phyloP scores from a whole-genome alignment of 2,797 vertebrate genomes.

The Emys orbicularis region DNA sequence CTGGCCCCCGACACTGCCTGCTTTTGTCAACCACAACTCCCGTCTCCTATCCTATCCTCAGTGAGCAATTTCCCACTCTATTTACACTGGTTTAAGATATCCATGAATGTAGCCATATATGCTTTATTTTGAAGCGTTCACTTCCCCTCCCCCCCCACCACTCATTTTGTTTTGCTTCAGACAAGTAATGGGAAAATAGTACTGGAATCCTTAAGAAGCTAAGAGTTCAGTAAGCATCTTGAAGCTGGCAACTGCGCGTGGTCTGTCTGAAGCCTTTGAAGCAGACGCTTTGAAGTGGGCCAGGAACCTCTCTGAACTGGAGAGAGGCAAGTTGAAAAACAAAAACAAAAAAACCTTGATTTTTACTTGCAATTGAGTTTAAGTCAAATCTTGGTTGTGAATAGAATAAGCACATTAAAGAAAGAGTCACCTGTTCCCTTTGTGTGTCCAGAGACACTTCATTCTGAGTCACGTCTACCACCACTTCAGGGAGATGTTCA shows the following conservation, averaged over 20 bases:
- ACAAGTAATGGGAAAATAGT: neutral
- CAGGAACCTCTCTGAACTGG: slow-evolving; percentile 13
- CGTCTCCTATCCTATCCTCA: neutral
- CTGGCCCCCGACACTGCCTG: neutral
- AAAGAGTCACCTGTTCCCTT: neutral
- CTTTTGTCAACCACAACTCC: neutral
- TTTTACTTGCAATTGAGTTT: neutral
- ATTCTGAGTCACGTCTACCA: neutral
- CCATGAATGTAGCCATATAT: neutral
- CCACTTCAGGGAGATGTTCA: rapidly evolving
- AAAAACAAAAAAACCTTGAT: neutral
- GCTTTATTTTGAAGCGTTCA: rapidly evolving
- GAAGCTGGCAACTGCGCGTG: slow-evolving; percentile 30
- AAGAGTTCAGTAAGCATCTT: neutral
- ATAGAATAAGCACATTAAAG: rapidly evolving
- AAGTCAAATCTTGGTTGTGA: neutral
- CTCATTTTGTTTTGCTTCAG: neutral
- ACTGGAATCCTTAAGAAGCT: neutral
- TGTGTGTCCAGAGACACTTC: neutral
- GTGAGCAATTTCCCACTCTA: rapidly evolving
- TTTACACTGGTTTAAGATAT: rapidly evolving
- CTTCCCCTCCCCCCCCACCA: too few species aligned
- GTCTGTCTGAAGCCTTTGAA: slow-evolving; percentile 69
- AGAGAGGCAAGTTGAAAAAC: rapidly evolving
- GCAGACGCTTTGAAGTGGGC: slow-evolving; percentile 76